A percentile compares a stretch with the other conserved stretches of the same genome.
These are phyloP conservation scores for Oostethus manadensis DNA, from an alignment of 2,113 vertebrate genomes.

Conservation along the genomic window DNA sequence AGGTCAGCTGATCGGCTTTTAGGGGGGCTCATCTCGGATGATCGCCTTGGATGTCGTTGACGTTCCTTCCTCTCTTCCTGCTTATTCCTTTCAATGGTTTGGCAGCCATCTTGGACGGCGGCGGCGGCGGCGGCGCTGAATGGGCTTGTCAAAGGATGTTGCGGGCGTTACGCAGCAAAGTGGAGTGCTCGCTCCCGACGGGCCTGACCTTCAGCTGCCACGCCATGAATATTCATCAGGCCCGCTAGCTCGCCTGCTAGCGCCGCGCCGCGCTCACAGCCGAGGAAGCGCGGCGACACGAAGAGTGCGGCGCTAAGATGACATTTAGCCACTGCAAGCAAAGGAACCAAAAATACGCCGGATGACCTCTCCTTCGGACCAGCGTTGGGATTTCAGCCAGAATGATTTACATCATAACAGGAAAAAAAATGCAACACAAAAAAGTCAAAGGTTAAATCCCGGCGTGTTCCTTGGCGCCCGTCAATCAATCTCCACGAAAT, in stretches of 20 bases:
- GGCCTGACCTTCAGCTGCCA: slow-evolving; percentile 73
- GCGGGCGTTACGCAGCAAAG: slow-evolving; percentile 60
- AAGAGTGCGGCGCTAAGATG: slow-evolving; percentile 54
- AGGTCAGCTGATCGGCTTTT: too few relatives aligned
- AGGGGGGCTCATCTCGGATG: too few relatives aligned
- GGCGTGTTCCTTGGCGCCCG: too few relatives aligned
- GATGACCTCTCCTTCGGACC: slow-evolving; percentile 30
- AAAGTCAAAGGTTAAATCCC: too few relatives aligned
- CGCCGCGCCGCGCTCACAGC: slow-evolving; percentile 68
- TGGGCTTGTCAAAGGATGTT: slow-evolving; percentile 72
- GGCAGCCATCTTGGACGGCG: not conserved
- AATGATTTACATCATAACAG: too few relatives aligned
- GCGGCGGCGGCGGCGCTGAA: slow-evolving; percentile 36
- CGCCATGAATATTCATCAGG: slow-evolving; percentile 76
- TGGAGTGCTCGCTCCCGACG: slow-evolving; percentile 65
- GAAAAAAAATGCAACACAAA: too few relatives aligned
- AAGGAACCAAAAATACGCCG: too few relatives aligned
- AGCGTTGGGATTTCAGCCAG: too few relatives aligned
- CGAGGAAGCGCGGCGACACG: slow-evolving; percentile 48
- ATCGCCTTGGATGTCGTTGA: too few relatives aligned
- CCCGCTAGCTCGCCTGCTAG: slow-evolving; percentile 65
- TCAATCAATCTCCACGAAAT: too few relatives aligned
- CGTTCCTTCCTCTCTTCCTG: too few relatives aligned
- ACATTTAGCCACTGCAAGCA: slow-evolving; percentile 61
- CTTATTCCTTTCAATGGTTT: too few relatives aligned